Evolutionary conservation across 2,888 invertebrate genomes (phyloP), one percentile per base, ranked within the genome.

Genomic region (Nomada fucata): DNA sequence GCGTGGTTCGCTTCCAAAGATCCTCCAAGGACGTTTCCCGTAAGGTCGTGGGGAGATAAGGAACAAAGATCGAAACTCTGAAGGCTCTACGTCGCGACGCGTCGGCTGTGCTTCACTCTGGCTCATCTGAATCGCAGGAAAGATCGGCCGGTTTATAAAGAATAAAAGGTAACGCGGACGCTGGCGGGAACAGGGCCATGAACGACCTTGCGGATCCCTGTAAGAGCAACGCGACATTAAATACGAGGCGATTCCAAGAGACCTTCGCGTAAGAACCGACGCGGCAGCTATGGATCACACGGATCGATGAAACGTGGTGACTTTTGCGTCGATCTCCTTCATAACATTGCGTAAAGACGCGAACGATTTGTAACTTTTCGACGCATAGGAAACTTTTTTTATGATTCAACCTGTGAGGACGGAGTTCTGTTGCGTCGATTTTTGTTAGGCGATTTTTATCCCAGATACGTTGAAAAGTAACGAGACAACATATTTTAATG

Each of bases 1-100:
- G 59, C 71, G 60, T 67, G 76, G 72, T 79, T 65, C 70, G 57
- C 70, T 82, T 61, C 71, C 82, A 75, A 77, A 67, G 67, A 76
- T 78, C 65, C 15, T 18, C 63, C 79, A 81, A 82, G 77, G 83
- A 79, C 76, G 63, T 44, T 57, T 68, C 29, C 29, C 13, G 20
- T 64, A 72, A 83, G 79, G 72, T 67, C 65, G 68, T 36, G 52
- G 50, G 44, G 50, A 79, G 76, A 84, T 74, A 82, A 87, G 80
- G 29, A 79, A 82, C 67, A 76, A 47, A 47, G 60, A 67, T 52
- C 50, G 15, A 26, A 63, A 67, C 42, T 23, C 36, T 26, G 82
- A 82, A 87, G 80, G 71, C 71, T 74, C 36, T 63, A 42, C 7
- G 29, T 7, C 29, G 36, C 36, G 36, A 36, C 36, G 7, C 20